Conservation (phyloP, 2,113 vertebrate genomes). For the Nymphicus hollandicus region DNA sequence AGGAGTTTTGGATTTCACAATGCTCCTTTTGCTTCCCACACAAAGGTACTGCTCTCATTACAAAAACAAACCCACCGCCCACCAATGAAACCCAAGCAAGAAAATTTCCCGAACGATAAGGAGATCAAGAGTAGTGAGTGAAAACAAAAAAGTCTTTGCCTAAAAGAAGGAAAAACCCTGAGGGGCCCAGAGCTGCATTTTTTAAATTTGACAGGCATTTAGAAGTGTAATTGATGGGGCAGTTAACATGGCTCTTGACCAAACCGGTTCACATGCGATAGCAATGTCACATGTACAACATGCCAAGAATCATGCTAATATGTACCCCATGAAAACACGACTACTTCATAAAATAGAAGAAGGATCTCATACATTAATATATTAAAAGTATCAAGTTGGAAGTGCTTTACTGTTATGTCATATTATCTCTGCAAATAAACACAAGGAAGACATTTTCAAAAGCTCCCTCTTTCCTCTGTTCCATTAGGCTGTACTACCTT, state of each 20-base stretch:
- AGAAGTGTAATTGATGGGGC: slow-evolving; percentile 62
- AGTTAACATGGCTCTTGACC: slow-evolving; percentile 55
- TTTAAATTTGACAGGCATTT: slow-evolving; percentile 62
- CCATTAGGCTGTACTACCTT: background rate
- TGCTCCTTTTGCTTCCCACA: background rate
- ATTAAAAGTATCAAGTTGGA: background rate
- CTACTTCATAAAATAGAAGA: background rate
- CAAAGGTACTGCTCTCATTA: background rate
- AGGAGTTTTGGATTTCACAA: background rate
- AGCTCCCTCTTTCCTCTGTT: background rate
- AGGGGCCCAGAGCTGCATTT: slow-evolving; percentile 25
- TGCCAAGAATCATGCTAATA: slow-evolving; percentile 10
- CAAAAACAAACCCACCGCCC: background rate
- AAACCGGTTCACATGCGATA: slow-evolving; percentile 41
- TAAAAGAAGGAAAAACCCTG: slow-evolving; percentile 33
- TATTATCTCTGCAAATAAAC: background rate
- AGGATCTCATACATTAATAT: background rate
- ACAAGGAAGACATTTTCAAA: background rate
- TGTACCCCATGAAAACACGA: background rate
- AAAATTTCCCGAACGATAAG: slow-evolving; percentile 16
- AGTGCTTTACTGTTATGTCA: background rate
- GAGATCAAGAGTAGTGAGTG: slow-evolving; percentile 25
- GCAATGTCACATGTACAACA: slow-evolving; percentile 13
- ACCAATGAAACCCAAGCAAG: background rate
- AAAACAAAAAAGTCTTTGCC: slow-evolving; percentile 34